Percentiles rank a stretch among this genome's conserved stretches.
phyloP scores from a whole-genome alignment of 1,140 invertebrate genomes.

The Akabosia matsudoensis region DNA sequence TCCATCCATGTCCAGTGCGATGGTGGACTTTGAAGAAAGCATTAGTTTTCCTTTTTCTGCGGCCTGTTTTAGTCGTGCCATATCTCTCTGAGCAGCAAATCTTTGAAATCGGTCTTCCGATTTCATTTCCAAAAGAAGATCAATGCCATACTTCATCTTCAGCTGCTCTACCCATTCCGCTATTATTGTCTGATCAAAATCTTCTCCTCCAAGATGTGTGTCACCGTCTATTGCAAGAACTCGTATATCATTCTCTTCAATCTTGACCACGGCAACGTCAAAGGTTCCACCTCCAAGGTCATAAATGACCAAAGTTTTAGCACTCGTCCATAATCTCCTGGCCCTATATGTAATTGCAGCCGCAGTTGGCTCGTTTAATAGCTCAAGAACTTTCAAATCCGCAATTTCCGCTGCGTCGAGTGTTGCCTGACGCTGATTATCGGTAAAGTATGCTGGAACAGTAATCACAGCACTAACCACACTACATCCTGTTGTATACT shows the following conservation, averaged over 20 bases:
- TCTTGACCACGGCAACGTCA: constrained; percentile 57
- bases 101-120: no score
- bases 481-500: not conserved
- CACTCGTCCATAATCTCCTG: no score
- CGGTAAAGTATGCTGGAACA: constrained; percentile 49
- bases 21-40: no score
- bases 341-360: constrained; percentile 41
- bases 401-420: constrained; percentile 40
- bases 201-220: constrained; percentile 54
- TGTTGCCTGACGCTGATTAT: constrained; percentile 51
- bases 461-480: not conserved
- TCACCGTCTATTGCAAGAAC: constrained; percentile 56
- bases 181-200: constrained; percentile 53
- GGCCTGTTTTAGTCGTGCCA: no score
- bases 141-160: constrained; percentile 36
- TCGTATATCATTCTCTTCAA: constrained; percentile 55
- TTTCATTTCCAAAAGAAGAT: no score
- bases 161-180: no score
- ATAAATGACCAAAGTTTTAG: constrained; percentile 50
- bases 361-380: constrained; percentile 45
- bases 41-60: no score
- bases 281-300: constrained; percentile 60
- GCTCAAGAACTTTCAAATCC: constrained; percentile 38
- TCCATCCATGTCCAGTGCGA: no score
- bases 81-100: no score